These are phyloP conservation scores for Penaeus indicus DNA, from an alignment of 1,140 invertebrate genomes.

Conservation along the genomic window DNA sequence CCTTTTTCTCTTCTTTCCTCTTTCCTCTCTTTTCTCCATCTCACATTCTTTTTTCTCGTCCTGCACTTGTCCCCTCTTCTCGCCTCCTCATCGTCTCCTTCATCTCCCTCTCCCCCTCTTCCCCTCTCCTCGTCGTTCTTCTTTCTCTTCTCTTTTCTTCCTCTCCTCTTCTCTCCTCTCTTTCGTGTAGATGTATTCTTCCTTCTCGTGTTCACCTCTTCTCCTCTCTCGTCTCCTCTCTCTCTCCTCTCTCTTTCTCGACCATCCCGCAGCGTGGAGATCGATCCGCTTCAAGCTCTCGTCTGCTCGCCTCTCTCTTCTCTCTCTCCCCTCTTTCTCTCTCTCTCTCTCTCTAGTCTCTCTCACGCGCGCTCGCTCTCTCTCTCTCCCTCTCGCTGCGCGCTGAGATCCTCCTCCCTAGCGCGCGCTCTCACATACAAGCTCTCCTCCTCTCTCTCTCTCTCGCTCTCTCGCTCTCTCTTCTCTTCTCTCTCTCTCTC, in stretches of 20 bases:
- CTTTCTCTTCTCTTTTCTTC: not conserved
- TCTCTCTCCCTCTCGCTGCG: not conserved
- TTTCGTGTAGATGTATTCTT: too few species aligned
- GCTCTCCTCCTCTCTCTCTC: not conserved
- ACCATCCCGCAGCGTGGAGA: not conserved
- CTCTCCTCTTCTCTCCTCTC: not conserved
- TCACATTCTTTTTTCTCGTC: not conserved
- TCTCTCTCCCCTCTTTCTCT: not conserved
- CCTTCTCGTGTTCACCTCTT: not conserved
- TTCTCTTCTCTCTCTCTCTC: too few species aligned
- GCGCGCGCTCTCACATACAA: not conserved
- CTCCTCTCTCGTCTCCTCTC: not conserved
- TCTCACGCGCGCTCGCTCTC: not conserved
- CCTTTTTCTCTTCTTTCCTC: not conserved
- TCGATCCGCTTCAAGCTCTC: too few species aligned
- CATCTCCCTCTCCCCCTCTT: constrained; percentile 17
- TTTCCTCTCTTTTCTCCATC: not conserved
- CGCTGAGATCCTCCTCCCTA: not conserved
- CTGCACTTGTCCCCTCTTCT: not conserved
- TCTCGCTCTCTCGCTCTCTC: constrained; percentile 5
- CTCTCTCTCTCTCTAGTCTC: not conserved
- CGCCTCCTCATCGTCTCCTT: not conserved
- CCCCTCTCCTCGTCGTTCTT: not conserved
- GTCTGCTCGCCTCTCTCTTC: not conserved
- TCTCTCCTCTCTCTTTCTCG: not conserved